phyloP scores from a whole-genome alignment of 2,888 invertebrate genomes.

The Cepaea hortensis region DNA sequence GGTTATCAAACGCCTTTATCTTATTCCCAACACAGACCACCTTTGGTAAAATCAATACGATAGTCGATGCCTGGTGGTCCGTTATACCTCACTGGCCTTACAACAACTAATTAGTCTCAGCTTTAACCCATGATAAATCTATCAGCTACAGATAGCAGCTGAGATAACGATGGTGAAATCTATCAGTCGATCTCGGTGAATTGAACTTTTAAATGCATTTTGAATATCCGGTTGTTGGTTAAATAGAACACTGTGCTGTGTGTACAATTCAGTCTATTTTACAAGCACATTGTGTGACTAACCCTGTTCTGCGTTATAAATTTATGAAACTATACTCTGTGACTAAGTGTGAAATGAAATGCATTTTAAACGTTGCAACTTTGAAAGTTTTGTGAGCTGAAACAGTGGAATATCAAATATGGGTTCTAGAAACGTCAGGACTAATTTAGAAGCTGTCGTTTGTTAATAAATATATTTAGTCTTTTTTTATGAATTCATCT shows the following conservation, averaged over 20 bases:
- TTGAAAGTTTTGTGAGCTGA: background rate
- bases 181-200: background rate
- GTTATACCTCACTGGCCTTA: background rate
- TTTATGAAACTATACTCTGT: background rate
- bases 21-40: no score
- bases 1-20: no score
- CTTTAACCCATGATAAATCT: background rate
- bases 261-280: background rate
- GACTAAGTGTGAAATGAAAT: background rate
- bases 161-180: background rate
- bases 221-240: background rate
- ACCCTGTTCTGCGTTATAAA: no score
- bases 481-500: no score
- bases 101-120: background rate
- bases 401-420: slow-evolving; percentile 13
- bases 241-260: background rate
- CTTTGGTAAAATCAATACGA: no score
- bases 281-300: background rate
- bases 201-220: background rate
- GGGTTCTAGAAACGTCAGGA: no score
- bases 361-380: background rate
- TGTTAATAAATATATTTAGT: no score
- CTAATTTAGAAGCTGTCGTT: no score
- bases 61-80: no score
- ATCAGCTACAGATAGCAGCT: background rate